Percentiles rank a stretch among this genome's conserved stretches.
phyloP scores from a whole-genome alignment of 1,140 invertebrate genomes.

The Venturia canescens region DNA sequence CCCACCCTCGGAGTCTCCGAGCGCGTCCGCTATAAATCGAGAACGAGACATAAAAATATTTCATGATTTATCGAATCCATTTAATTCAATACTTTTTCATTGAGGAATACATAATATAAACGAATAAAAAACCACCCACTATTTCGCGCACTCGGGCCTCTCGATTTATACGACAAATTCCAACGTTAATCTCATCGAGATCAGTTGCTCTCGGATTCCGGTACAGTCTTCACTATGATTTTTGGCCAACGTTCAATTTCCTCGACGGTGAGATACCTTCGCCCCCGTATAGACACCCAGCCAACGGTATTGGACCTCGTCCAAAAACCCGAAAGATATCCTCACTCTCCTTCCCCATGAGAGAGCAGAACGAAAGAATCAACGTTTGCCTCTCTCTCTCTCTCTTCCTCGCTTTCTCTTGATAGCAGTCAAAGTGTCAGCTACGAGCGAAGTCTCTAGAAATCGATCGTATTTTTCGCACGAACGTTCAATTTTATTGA shows the following conservation, averaged over 20 bases:
- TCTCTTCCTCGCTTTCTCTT: constrained; percentile 45
- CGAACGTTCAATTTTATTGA: too few species aligned
- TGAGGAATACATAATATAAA: background rate
- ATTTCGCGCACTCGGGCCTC: background rate
- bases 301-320: constrained; percentile 15
- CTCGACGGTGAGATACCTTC: constrained; percentile 6
- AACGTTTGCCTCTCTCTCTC: constrained; percentile 38
- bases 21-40: background rate
- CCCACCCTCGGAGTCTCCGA: background rate
- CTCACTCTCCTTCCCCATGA: constrained; percentile 36
- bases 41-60: constrained; percentile 2
- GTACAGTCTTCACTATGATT: constrained; percentile 13
- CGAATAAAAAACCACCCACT: background rate
- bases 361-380: background rate
- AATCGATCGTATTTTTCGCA: too few species aligned
- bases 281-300: constrained; percentile 12
- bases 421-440: background rate
- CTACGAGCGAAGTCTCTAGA: too few species aligned
- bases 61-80: constrained; percentile 3
- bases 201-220: constrained; percentile 6
- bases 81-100: background rate
- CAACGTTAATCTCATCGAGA: constrained; percentile 24
- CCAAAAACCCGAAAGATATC: constrained; percentile 55
- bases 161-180: constrained; percentile 11
- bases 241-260: constrained; percentile 21